phyloP scores from a whole-genome alignment of 2,797 vertebrate species.

The Eleutherodactylus coqui region DNA sequence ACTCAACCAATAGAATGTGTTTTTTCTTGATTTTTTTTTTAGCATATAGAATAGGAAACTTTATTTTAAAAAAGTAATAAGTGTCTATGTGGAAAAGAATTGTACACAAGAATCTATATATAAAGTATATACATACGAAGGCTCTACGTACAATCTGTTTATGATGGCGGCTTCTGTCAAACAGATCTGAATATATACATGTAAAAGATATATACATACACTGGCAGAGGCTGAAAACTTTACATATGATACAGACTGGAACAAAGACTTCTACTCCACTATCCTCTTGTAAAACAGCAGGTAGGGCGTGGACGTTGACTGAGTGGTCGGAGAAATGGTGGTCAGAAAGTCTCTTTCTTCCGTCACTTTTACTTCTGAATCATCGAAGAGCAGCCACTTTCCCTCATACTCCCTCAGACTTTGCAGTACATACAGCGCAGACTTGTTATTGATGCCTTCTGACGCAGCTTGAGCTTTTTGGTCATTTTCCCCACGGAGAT shows the following conservation, averaged over 20 bases:
- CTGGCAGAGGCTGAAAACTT: not conserved
- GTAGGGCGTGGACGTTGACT: slow-evolving; percentile 93
- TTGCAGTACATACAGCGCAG: slow-evolving; percentile 71
- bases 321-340: slow-evolving; percentile 87
- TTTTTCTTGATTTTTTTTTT: not conserved
- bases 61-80: slow-evolving; percentile 53
- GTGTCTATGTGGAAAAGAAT: not conserved
- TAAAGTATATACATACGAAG: slow-evolving; percentile 28
- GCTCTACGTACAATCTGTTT: not conserved
- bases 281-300: slow-evolving; percentile 94
- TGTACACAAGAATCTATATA: slow-evolving; percentile 38
- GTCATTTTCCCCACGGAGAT: slow-evolving; percentile 56
- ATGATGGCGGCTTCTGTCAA: not conserved
- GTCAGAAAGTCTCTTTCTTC: slow-evolving; percentile 93
- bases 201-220: slow-evolving; percentile 34
- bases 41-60: slow-evolving; percentile 38
- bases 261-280: slow-evolving; percentile 69
- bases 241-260: slow-evolving; percentile 56
- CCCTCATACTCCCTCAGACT: slow-evolving; percentile 89
- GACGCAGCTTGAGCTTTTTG: not conserved
- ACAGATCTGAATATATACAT: not conserved
- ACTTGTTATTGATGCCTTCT: slow-evolving; percentile 68
- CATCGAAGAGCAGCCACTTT: slow-evolving; percentile 96
- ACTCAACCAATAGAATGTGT: not conserved
- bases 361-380: slow-evolving; percentile 92